A percentile compares a stretch with the other conserved stretches of the same genome.
phyloP scores from a whole-genome alignment of 1,140 invertebrate genomes.

The Oppia nitens region DNA sequence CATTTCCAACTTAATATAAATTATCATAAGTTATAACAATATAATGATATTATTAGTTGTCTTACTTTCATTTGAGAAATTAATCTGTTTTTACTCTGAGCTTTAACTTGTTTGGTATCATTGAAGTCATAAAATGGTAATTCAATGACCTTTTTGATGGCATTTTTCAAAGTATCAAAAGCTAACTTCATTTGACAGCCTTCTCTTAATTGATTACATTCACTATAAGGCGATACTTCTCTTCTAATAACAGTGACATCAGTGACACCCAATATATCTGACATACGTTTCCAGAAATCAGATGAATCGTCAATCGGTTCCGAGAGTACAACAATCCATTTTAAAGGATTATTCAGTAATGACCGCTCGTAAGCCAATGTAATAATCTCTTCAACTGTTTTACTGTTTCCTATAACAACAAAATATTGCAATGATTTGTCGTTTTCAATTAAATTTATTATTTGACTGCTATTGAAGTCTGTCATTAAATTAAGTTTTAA shows the following conservation, averaged over 20 bases:
- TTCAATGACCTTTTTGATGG: neutral
- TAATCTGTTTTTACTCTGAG: slow-evolving; percentile 11
- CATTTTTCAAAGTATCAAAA: neutral
- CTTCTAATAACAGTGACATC: neutral
- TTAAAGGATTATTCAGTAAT: neutral
- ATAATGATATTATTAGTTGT: too few species aligned
- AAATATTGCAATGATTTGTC: neutral
- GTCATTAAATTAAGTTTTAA: neutral
- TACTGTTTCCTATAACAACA: neutral
- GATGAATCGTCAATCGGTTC: neutral
- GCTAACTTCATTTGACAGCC: slow-evolving; percentile 12
- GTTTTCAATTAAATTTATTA: neutral
- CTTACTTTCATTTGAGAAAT: slow-evolving; percentile 13
- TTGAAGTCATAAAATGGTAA: slow-evolving; percentile 4
- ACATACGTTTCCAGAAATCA: neutral
- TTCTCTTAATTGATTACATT: slow-evolving; percentile 1
- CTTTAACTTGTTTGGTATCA: neutral
- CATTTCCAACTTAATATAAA: too few species aligned
- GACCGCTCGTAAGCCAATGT: neutral
- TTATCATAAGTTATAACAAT: too few species aligned
- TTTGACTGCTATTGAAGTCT: neutral
- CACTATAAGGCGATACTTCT: slow-evolving; percentile 1
- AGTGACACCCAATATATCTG: neutral
- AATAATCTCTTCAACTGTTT: neutral
- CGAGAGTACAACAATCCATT: slow-evolving; percentile 7